Base-by-base conservation (phyloP, 2,888 invertebrate species). In the Diarsia rubi region DNA sequence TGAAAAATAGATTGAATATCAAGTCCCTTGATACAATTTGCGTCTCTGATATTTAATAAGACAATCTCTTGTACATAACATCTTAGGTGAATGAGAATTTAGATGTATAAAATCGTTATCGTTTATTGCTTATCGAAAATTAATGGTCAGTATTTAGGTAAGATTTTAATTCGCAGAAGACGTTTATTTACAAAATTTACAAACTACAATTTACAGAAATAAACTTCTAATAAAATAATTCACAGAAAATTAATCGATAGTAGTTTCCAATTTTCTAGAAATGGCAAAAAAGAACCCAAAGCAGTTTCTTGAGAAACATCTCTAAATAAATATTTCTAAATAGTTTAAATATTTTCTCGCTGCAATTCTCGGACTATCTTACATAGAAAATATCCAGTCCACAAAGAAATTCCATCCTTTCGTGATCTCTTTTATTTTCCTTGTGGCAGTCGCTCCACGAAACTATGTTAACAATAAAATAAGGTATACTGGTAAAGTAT, bases 1-100 rank as follows among this genome's bases (percentile, higher is more conserved):
- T 88, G 87, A 85, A 86, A 88, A 87, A 88, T 86, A 87, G 81
- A 89, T 88, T 84, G 84, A 89, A 86, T 88, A 75, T 75, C 79
- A 75, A 75, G 73, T 77, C 84, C 80, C 81, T 77, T 82, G 85
- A 84, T 73, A 86, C 83, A 86, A 80, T 86, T 88, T 80, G 60
- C 59, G 62, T 73, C 66, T 73, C 68, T 65, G 78, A 59, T 80
- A 74, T 83, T 78, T 88, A 88, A 86, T 82, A 86, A 79, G 63
- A 81, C 67, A 82, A 79, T 84, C 75, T 82, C 72, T 47, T n/a
- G n/a, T n/a, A n/a, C n/a, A 49, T 60, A 54, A 64, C n/a, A 76
- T 73, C 37, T 77, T 60, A 37, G 60, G 65, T 54, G 57, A 66
- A 70, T 65, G 54, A 80, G 64, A 72, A 64, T 80, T 73, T 47